Evolutionary conservation across 2,113 vertebrate species (phyloP).

Genomic region (Otocyon megalotis): DNA sequence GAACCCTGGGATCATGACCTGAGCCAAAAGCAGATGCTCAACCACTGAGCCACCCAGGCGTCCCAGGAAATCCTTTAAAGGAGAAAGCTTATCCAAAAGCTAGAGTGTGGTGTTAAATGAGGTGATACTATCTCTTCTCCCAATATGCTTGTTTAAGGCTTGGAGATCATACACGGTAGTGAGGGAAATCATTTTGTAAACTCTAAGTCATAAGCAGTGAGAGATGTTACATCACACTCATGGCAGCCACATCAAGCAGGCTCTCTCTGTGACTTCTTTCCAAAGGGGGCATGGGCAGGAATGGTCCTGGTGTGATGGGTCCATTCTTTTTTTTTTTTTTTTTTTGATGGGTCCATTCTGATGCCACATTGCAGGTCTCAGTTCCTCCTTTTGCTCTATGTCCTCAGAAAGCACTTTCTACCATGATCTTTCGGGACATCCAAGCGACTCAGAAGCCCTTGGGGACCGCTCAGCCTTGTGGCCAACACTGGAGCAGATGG

Average conservation of each 20-base stretch:
- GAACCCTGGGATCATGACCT: too few species aligned
- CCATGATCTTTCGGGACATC: neutral
- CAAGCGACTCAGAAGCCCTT: constrained; percentile 45
- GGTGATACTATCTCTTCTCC: neutral
- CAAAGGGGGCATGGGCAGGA: neutral
- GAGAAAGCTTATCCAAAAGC: neutral
- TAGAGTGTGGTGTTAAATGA: neutral
- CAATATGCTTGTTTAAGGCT: neutral
- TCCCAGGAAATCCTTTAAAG: neutral
- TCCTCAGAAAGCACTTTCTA: constrained; percentile 41
- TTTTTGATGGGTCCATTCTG: neutral
- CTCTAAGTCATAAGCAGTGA: neutral
- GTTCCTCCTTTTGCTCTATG: neutral
- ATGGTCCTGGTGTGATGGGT: neutral
- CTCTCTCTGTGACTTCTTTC: neutral
- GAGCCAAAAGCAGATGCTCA: too few species aligned
- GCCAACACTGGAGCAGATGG: neutral
- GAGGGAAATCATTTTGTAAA: neutral
- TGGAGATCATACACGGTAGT: neutral
- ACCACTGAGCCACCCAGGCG: too few species aligned
- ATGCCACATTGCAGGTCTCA: neutral
- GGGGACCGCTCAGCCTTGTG: neutral
- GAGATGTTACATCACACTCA: fast-evolving
- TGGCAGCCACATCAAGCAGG: neutral
- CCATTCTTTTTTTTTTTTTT: too few species aligned